Base-by-base conservation (phyloP, 2,888 invertebrate genomes). In the Synanthedon vespiformis region DNA sequence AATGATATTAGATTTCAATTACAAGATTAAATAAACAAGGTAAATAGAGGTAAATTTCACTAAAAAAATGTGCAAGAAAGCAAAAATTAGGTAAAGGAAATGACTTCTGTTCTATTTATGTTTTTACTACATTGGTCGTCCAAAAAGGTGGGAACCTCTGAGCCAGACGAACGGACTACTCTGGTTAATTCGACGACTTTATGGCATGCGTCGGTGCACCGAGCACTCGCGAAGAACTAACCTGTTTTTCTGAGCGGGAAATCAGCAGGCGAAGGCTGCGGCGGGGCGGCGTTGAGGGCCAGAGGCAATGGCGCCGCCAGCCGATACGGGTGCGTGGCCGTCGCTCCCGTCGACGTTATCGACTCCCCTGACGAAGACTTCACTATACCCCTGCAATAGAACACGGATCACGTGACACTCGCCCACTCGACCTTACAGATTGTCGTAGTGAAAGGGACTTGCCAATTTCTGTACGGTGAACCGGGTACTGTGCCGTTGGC, bases 231-330 rank as follows among this genome's bases (percentile, higher is more conserved):
- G 5, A 34, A 34, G 8, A 12, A 68, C 89, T 80, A 85, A 98
- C 97, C 97, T 89, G 97, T 97, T 90, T 98, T 98, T 67, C 97
- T 85, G 49, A 98, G 90, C 51, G 97, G 97, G 84, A 96, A 97
- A 89, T 97, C 97, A 56, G 83, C 74, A 57, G 80, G 72, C 53
- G 84, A 72, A 58, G 78, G 67, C 56, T 74, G 77, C 54, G 74
- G 85, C 61, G 77, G 76, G 47, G 73, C 67, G 34, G 82, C 75
- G 71, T 68, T 72, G 51, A 80, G 71, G 16, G 75, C 69, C 58
- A 78, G 64, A 54, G 83, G 89, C 41, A 77, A 88, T 59, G 92
- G 86, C 62, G 91, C 91, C 48, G 91, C 90, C 78, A 92, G 89
- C 68, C 92, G 88, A 81, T 92, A 92, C 1, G 92, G 92, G 80